Evolutionary conservation across 2,888 invertebrate genomes (phyloP), one percentile per base, ranked within the genome.

Genomic region (Synergus umbraculus): DNA sequence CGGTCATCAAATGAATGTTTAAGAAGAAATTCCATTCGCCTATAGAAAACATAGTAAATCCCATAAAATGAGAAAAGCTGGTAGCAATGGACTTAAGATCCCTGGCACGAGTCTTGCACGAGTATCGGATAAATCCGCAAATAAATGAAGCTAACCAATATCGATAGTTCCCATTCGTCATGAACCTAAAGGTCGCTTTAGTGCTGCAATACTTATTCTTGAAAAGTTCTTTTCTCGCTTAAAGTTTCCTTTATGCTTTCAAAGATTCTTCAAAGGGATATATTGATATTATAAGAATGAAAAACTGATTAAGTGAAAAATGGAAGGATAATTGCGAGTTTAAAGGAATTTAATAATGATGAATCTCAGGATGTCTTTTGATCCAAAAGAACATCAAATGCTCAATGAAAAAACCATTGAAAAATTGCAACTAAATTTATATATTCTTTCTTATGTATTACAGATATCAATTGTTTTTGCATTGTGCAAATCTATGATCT

Each of bases 41-140:
- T 29, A 29, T 29, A 29, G 2, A 3, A 3, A 29, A 29, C 0
- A 29, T 29, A 29, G 29, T 29, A 66, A 18, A 66, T 54, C 54
- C 54, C 8, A 66, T 43, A 66, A 66, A 66, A 37, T n/a, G n/a
- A n/a, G n/a, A n/a, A n/a, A n/a, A n/a, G 43, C 46, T 18, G 29
- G 15, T n/a, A n/a, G n/a, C n/a, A n/a, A n/a, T n/a, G n/a, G n/a
- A n/a, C n/a, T n/a, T n/a, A n/a, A n/a, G 46, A 69, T 69, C 22
- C 43, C 12, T 13, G 18, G 18, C 66, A 66, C 66, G 44, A 12
- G 18, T 43, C 29, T 29, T 67, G 29, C n/a, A 37, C n/a, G n/a
- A 54, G n/a, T 69, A 69, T 49, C 69, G 69, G 18, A 69, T 69
- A 49, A 69, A 49, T 69, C 69, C 44, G 49, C 29, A 49, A 69